A percentile compares a stretch with the other conserved stretches of the same genome.
Conservation (phyloP, 2,113 vertebrate genomes). For the Cinclus cinclus region DNA sequence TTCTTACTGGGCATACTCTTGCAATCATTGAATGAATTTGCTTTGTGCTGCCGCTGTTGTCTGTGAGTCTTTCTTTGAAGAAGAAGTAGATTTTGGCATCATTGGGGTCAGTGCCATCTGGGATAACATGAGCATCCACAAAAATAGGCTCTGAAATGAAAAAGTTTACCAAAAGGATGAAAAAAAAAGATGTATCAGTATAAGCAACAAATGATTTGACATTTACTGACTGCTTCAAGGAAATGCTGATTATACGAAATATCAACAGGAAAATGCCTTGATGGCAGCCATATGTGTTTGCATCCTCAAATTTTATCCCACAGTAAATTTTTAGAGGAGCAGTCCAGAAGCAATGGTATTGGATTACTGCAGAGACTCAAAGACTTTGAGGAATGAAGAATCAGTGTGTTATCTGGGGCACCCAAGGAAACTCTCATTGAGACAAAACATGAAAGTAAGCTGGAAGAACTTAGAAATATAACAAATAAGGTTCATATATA, state of each 20-base stretch:
- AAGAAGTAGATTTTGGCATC: constrained; percentile 97
- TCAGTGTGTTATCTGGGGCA: not conserved
- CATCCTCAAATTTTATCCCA: not conserved
- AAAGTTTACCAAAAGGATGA: not conserved
- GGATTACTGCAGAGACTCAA: not conserved
- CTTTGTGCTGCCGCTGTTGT: constrained; percentile 90
- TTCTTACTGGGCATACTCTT: constrained; percentile 93
- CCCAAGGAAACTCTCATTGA: not conserved
- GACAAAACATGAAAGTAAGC: not conserved
- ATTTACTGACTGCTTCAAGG: not conserved
- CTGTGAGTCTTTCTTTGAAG: constrained; percentile 90
- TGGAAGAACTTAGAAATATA: not conserved
- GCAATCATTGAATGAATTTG: constrained; percentile 97
- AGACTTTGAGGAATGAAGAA: not conserved
- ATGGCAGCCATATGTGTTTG: not conserved
- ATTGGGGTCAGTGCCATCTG: constrained; percentile 93
- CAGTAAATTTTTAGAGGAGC: not conserved
- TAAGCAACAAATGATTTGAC: not conserved
- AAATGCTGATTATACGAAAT: not conserved
- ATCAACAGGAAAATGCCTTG: not conserved
- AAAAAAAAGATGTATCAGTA: not conserved
- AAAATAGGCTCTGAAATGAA: constrained; percentile 88
- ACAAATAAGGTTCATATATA: not conserved
- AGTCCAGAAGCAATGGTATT: not conserved
- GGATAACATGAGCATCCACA: constrained; percentile 92